Conservation (phyloP, 30 jellyfish, hydroid and myxozoan genomes). For the Aurelia aurita region DNA sequence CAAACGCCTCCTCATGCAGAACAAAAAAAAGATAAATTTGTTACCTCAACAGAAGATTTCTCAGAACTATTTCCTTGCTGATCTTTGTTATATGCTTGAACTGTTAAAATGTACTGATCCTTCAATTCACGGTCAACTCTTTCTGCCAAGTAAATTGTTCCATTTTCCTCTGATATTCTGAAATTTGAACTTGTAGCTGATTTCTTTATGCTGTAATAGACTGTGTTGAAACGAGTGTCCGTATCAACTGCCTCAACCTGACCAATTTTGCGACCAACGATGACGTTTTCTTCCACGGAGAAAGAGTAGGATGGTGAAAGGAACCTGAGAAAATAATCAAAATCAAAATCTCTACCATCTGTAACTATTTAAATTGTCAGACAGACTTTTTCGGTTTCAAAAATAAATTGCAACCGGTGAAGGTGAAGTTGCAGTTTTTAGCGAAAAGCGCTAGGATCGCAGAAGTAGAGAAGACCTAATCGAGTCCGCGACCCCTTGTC, state of each 20-base stretch:
- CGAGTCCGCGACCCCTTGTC: too few relatives aligned
- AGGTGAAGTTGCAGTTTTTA: too few relatives aligned
- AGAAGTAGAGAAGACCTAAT: too few relatives aligned
- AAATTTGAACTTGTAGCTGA: neutral
- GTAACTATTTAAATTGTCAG: too few relatives aligned
- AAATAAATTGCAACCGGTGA: too few relatives aligned
- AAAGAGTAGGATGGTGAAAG: conserved; percentile 54
- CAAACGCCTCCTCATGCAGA: neutral
- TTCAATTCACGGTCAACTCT: conserved; percentile 59
- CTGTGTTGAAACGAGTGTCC: conserved; percentile 42
- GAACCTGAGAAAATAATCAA: conserved; percentile 21
- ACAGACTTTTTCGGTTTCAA: too few relatives aligned
- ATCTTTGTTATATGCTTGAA: conserved; percentile 70
- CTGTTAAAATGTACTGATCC: conserved; percentile 31
- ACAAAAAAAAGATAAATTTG: neutral
- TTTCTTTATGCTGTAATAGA: conserved; percentile 24
- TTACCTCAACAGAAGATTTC: conserved; percentile 57
- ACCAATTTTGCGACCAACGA: conserved; percentile 56
- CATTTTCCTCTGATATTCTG: conserved; percentile 28
- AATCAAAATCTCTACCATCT: too few relatives aligned
- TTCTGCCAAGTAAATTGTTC: conserved; percentile 17
- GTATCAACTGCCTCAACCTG: conserved; percentile 61
- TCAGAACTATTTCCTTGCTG: conserved; percentile 51
- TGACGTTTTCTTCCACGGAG: conserved; percentile 54
- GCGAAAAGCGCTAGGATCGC: too few relatives aligned